Percentiles rank a stretch among this genome's conserved stretches.
phyloP scores from a whole-genome alignment of 2,797 vertebrate genomes.

The Pagetopsis macropterus region DNA sequence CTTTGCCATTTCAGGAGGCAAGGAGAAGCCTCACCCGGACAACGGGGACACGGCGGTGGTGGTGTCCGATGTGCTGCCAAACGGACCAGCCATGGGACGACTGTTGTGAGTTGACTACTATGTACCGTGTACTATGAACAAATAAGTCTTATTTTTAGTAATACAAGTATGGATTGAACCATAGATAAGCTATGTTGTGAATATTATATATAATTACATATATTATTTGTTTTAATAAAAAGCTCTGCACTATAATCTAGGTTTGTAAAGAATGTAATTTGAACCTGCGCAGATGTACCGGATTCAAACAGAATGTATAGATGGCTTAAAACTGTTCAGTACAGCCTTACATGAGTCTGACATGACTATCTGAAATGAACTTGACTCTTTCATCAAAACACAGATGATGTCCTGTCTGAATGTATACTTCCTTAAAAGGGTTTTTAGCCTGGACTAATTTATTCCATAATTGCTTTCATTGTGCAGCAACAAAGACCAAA shows the following conservation, averaged over 20 bases:
- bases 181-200: no score
- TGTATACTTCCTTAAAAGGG: neutral
- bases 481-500: constrained; percentile 89
- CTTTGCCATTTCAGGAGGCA: constrained; percentile 92
- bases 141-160: no score
- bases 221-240: no score
- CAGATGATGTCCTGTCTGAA: neutral
- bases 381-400: neutral
- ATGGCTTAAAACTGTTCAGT: no score
- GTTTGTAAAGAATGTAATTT: no score
- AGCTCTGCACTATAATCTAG: no score
- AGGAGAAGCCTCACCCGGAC: constrained; percentile 82
- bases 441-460: neutral
- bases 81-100: constrained; percentile 89
- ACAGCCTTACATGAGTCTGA: neutral
- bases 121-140: neutral
- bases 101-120: constrained; percentile 88
- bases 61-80: constrained; percentile 90
- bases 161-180: no score
- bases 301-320: no score
- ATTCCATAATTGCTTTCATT: constrained; percentile 25
- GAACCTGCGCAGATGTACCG: no score
- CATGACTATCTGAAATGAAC: no score
- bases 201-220: no score
- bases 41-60: constrained; percentile 85